Conservation (phyloP, 2,888 invertebrate genomes). For the Brachyopa scutellaris region DNA sequence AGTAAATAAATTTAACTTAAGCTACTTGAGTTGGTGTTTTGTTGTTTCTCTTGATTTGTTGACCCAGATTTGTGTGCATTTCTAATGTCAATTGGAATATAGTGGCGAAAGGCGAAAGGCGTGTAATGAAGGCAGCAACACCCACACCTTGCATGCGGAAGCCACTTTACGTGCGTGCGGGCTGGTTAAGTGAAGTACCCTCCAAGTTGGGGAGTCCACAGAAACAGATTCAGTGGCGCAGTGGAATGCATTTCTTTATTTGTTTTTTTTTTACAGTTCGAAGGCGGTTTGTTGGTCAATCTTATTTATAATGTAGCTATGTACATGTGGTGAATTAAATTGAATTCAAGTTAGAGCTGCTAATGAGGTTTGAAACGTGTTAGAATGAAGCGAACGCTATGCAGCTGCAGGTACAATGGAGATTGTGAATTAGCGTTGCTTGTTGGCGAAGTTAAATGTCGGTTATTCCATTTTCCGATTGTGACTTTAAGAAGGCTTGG, state of each 20-base stretch:
- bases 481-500: too few relatives aligned
- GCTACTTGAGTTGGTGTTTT: neutral
- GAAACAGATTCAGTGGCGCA: neutral
- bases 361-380: conserved; percentile 13
- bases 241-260: conserved; percentile 15
- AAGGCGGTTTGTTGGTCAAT: conserved; percentile 4
- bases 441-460: too few relatives aligned
- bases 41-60: neutral
- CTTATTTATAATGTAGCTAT: neutral
- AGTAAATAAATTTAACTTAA: conserved; percentile 15
- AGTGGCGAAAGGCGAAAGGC: neutral
- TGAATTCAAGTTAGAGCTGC: neutral
- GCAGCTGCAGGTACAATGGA: neutral
- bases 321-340: neutral
- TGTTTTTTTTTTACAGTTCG: neutral
- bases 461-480: too few relatives aligned
- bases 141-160: conserved; percentile 25
- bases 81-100: neutral
- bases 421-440: neutral
- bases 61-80: conserved; percentile 1
- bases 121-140: neutral
- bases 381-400: neutral
- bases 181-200: neutral
- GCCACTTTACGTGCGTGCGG: conserved; percentile 7
- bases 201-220: neutral